These are phyloP conservation scores for Lithosia quadra DNA, from an alignment of 2,888 invertebrate genomes.

Conservation along the genomic window DNA sequence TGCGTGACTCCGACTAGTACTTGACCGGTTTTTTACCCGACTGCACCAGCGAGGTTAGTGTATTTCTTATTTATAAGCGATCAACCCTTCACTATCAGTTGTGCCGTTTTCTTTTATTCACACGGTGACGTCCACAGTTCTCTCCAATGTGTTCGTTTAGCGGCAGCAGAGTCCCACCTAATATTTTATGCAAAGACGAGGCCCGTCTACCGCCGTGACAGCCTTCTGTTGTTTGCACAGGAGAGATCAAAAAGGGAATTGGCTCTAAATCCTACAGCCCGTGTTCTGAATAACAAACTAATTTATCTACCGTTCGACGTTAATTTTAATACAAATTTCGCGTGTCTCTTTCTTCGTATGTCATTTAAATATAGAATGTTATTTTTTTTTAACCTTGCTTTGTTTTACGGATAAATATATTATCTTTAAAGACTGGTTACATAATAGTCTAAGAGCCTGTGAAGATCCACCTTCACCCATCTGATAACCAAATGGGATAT, in stretches of 20 bases:
- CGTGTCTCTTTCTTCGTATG: constrained; percentile 21
- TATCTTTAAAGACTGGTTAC: too few relatives aligned
- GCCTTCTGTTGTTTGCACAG: constrained; percentile 79
- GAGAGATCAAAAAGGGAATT: constrained; percentile 85
- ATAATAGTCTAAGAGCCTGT: too few relatives aligned
- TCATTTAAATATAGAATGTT: constrained; percentile 24
- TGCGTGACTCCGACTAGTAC: too few relatives aligned
- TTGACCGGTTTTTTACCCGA: too few relatives aligned
- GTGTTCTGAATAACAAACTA: constrained; percentile 82
- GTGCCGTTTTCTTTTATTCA: too few relatives aligned
- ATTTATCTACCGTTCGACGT: constrained; percentile 69
- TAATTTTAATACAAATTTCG: constrained; percentile 70
- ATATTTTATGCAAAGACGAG: constrained; percentile 83
- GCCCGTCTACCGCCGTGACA: constrained; percentile 69
- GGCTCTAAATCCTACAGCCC: constrained; percentile 77
- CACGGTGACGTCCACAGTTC: constrained; percentile 16
- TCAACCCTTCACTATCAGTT: too few relatives aligned
- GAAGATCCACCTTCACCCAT: too few relatives aligned
- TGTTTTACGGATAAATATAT: too few relatives aligned
- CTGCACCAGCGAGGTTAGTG: too few relatives aligned
- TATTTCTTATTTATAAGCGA: background rate
- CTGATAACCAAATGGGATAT: too few relatives aligned
- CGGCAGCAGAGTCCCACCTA: constrained; percentile 53
- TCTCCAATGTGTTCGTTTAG: constrained; percentile 20
- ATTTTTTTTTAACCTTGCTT: constrained; percentile 9